Percentiles rank a stretch among this genome's conserved stretches.
These are phyloP conservation scores for Sphaerodactylus townsendi DNA, from an alignment of 2,113 vertebrate genomes.

Conservation along the genomic window DNA sequence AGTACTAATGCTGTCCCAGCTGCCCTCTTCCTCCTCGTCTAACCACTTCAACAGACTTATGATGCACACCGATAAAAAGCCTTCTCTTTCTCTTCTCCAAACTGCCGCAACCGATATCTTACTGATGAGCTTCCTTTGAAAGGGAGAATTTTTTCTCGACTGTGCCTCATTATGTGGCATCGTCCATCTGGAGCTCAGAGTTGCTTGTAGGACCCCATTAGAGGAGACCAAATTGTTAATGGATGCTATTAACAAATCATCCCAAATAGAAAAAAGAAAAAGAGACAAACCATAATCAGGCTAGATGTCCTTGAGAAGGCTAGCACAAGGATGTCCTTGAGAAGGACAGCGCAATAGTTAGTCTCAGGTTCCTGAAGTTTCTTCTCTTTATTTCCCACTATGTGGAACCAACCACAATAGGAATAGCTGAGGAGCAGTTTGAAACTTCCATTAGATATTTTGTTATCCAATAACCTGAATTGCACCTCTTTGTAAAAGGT, in stretches of 20 bases:
- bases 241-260: conserved; percentile 37
- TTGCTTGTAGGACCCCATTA: conserved; percentile 12
- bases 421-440: conserved; percentile 29
- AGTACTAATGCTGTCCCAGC: background rate
- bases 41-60: conserved; percentile 7
- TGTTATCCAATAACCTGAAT: background rate
- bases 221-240: conserved; percentile 28
- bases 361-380: background rate
- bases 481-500: background rate
- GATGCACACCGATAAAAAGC: background rate
- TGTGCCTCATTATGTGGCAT: background rate
- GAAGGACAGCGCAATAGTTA: conserved; percentile 17
- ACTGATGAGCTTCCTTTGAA: background rate
- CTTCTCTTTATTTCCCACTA: background rate
- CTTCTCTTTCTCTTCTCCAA: conserved; percentile 4
- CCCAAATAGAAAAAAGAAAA: background rate
- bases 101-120: background rate
- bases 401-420: conserved; percentile 30
- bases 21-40: conserved; percentile 11
- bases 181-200: conserved; percentile 25
- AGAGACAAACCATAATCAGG: conserved; percentile 27
- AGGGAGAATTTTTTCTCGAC: background rate
- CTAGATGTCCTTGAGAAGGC: background rate
- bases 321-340: background rate
- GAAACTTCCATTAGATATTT: background rate